Conservation (phyloP, 2,888 invertebrate genomes). For the Dinocampus coccinellae region DNA sequence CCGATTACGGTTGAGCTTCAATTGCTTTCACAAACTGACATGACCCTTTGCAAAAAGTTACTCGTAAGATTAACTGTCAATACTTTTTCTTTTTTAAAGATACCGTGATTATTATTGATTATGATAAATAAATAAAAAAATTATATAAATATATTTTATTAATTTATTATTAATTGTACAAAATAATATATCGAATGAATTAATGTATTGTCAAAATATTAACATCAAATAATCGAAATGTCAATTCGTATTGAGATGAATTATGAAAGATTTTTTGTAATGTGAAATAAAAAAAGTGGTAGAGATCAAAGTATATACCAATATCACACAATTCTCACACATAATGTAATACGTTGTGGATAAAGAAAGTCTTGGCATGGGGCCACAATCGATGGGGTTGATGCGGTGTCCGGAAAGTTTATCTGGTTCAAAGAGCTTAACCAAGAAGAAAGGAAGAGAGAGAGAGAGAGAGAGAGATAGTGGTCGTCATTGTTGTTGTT, state of each 20-base stretch:
- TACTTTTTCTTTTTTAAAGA: background rate
- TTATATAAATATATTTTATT: too few relatives aligned
- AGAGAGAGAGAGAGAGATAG: constrained; percentile 45
- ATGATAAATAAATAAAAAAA: background rate
- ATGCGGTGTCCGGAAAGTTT: constrained; percentile 61
- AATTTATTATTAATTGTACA: too few relatives aligned
- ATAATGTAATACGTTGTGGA: constrained; percentile 60
- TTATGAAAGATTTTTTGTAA: constrained; percentile 10
- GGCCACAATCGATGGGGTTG: constrained; percentile 60
- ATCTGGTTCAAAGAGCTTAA: constrained; percentile 57
- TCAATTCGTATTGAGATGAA: background rate
- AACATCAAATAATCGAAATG: too few relatives aligned
- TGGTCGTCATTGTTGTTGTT: constrained; percentile 40
- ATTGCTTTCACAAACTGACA: constrained; percentile 30
- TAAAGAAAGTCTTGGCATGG: constrained; percentile 59
- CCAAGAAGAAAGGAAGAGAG: too few relatives aligned
- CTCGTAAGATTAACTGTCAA: constrained; percentile 15
- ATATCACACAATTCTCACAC: constrained; percentile 51
- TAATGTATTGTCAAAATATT: too few relatives aligned
- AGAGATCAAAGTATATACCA: constrained; percentile 3
- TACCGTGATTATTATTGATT: background rate
- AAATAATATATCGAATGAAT: too few relatives aligned
- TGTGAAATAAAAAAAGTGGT: constrained; percentile 13
- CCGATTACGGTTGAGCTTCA: constrained; percentile 30
- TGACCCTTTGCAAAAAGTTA: constrained; percentile 12